Evolutionary conservation across 2,888 invertebrate genomes (phyloP), one percentile per base, ranked within the genome.

Genomic region (Apodemia mormo): DNA sequence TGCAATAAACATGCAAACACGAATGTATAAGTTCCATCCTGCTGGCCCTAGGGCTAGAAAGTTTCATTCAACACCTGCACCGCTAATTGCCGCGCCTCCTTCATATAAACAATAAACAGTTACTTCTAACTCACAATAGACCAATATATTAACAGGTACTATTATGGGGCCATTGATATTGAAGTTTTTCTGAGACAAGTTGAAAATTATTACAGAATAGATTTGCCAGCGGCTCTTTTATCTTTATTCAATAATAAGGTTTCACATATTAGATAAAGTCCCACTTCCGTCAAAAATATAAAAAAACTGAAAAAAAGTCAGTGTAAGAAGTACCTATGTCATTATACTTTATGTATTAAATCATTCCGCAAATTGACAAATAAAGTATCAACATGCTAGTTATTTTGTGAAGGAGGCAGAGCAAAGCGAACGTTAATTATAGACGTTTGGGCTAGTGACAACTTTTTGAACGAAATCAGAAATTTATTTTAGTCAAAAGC

Each of bases 31-130:
- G 77, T 76, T 56, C 30, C 69, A 69, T 69, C 65, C 73, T 71
- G 76, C 74, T 77, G 76, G 74, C 78, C 78, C 78, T 75, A 81
- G 85, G 88, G 90, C 87, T 88, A 87, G 82, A 79, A 86, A 89
- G 85, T 88, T 87, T 87, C 84, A 86, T 87, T 90, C 89, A 87
- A 88, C 91, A 90, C 88, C 88, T 89, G 88, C 81, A 86, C 86
- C 84, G 86, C 87, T 91, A 90, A 91, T 92, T 91, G 87, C 90
- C 86, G 85, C 84, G 81, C 85, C 86, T 89, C 86, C 84, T 82
- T 77, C 75, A 73, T 77, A 76, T 78, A 77, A 79, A 79, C 81
- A 81, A 83, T 85, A 80, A 87, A 88, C 87, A 85, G 87, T 87
- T 91, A 90, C 80, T 83, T 79, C 76, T 76, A 76, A 75, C 77